Evolutionary conservation across 1,140 invertebrate species (phyloP).

Genomic region (Limonius californicus): DNA sequence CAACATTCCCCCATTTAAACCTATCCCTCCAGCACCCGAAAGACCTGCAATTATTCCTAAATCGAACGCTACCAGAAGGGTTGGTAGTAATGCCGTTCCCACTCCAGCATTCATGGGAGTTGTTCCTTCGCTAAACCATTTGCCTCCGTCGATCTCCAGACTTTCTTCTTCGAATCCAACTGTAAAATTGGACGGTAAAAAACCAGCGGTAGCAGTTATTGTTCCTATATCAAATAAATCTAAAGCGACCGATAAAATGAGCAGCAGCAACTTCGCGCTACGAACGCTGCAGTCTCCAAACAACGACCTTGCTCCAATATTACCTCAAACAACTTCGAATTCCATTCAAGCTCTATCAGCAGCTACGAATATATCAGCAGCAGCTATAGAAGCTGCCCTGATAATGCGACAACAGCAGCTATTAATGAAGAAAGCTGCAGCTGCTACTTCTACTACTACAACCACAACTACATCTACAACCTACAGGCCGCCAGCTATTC

Average conservation of each 20-base stretch:
- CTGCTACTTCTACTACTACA: constrained; percentile 38
- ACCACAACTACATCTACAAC: constrained; percentile 37
- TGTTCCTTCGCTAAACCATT: constrained; percentile 48
- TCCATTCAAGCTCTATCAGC: constrained; percentile 34
- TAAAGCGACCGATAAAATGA: constrained; percentile 33
- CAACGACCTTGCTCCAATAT: constrained; percentile 24
- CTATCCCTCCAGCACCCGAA: constrained; percentile 63
- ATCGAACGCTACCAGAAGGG: constrained; percentile 1
- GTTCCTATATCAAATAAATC: constrained; percentile 6
- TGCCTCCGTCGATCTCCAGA: constrained; percentile 54
- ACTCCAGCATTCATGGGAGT: constrained; percentile 37
- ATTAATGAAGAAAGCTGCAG: constrained; percentile 30
- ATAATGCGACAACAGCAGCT: constrained; percentile 36
- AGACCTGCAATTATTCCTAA: constrained; percentile 46
- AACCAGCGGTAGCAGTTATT: background rate
- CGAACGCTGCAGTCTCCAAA: constrained; percentile 30
- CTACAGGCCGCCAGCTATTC: constrained; percentile 31
- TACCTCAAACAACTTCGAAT: constrained; percentile 30
- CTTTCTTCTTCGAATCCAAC: constrained; percentile 38
- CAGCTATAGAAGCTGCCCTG: constrained; percentile 48
- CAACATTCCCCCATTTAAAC: constrained; percentile 68
- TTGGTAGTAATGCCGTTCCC: constrained; percentile 30
- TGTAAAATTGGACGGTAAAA: constrained; percentile 1
- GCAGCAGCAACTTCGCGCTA: constrained; percentile 38
- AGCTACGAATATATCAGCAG: constrained; percentile 42